A percentile compares a stretch with the other conserved stretches of the same genome.
Evolutionary conservation across 1,140 invertebrate species (phyloP).

Genomic region (Adoxophyes honmai): DNA sequence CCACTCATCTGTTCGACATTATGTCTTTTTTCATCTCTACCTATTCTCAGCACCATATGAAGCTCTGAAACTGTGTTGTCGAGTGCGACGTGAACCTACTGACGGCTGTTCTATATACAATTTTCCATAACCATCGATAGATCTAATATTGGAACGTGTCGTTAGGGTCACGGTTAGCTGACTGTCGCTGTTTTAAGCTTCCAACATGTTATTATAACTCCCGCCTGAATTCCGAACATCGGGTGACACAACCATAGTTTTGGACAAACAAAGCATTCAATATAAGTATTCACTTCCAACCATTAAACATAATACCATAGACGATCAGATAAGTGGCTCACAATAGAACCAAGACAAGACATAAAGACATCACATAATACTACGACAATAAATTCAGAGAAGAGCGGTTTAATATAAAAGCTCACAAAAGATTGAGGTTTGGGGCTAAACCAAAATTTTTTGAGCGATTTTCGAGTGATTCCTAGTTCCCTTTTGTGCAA

Average conservation of each 20-base stretch:
- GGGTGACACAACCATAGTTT: too few relatives aligned
- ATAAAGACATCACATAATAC: slow-evolving; percentile 75
- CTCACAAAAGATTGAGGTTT: slow-evolving; percentile 57
- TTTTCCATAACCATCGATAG: too few relatives aligned
- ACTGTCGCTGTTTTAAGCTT: too few relatives aligned
- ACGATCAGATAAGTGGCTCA: slow-evolving; percentile 69
- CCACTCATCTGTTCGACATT: too few relatives aligned
- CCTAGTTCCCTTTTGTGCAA: slow-evolving; percentile 48
- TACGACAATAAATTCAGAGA: slow-evolving; percentile 66
- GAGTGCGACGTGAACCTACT: too few relatives aligned
- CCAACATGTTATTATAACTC: too few relatives aligned
- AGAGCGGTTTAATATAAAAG: slow-evolving; percentile 60
- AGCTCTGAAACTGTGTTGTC: too few relatives aligned
- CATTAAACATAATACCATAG: slow-evolving; percentile 57
- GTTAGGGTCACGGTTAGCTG: too few relatives aligned
- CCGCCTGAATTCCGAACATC: slow-evolving; percentile 7
- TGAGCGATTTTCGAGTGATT: slow-evolving; percentile 43
- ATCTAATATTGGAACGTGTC: too few relatives aligned
- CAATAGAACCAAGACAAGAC: slow-evolving; percentile 57
- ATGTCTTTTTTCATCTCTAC: too few relatives aligned
- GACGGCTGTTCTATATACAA: too few relatives aligned
- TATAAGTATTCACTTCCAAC: slow-evolving; percentile 29
- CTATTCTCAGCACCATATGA: too few relatives aligned
- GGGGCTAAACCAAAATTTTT: slow-evolving; percentile 53
- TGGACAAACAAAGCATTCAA: slow-evolving; percentile 21